Base-by-base conservation (phyloP, 2,797 vertebrate genomes). In the Semaprochilodus insignis region DNA sequence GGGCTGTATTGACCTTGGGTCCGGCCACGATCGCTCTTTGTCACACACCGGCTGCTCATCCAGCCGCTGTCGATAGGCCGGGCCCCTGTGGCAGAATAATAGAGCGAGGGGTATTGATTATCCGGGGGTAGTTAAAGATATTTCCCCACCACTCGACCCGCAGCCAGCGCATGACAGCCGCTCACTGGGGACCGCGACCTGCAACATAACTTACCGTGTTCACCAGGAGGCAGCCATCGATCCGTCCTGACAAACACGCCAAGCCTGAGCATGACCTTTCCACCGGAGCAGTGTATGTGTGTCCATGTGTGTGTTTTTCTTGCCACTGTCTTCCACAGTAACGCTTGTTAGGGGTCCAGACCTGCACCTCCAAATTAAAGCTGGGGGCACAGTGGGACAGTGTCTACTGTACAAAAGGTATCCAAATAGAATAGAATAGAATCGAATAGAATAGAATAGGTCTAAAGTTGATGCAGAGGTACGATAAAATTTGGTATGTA, bases 31-130 rank as follows among this genome's bases (percentile, higher is more conserved):
- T 93, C 94, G 93, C 93, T 95, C 94, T 95, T 91, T 94, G 96
- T 96, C 96, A 96, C 93, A 92, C 95, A 91, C 92, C 88, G 91
- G 89, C 83, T 85, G 76, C 88, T 91, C 93, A 94, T 91, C 93
- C 94, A 95, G 90, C 95, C 93, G 91, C 90, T 93, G 94, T 89
- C 91, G 83, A 83, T 93, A 94, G 92, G 91, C 65, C 27, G 52
- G 23, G 52, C 66, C 77, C 77, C 79, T 91, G 90, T 89, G 90
- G 91, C 91, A 90, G 90, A 92, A 93, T 96, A 95, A 96, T 95
- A 95, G 95, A 93, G 87, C 92, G 86, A 90, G 87, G 90, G 80
- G 69, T 96, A 97, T 96, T 95, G 96, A 97, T 97, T 95, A 94
- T 91, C 90, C 93, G 85, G 89, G 77, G 89, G 86, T 89, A 91